Evolutionary conservation across 2,797 vertebrate genomes (phyloP).

Genomic region (Intellagama lesueurii): DNA sequence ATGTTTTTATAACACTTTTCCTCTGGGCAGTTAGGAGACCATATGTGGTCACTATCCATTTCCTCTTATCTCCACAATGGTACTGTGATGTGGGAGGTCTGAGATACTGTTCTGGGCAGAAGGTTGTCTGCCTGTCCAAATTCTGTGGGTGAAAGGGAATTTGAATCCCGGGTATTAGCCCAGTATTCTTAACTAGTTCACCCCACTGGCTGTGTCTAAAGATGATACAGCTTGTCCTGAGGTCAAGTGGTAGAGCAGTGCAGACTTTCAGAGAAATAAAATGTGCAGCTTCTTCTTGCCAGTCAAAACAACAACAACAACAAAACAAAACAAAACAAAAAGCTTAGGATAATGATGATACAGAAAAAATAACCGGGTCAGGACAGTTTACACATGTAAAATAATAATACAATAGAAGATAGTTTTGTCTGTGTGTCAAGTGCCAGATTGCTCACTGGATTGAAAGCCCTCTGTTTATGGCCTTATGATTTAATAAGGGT

Average conservation of each 20-base stretch:
- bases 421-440: background rate
- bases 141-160: background rate
- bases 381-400: background rate
- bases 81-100: background rate
- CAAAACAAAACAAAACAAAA: background rate
- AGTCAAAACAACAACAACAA: background rate
- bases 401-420: constrained; percentile 28
- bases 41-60: background rate
- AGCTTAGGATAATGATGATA: background rate
- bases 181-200: background rate
- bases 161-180: background rate
- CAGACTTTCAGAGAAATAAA: background rate
- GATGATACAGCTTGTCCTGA: background rate
- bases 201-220: background rate
- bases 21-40: background rate
- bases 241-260: background rate
- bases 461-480: constrained; percentile 16
- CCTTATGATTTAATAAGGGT: constrained; percentile 15
- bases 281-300: background rate
- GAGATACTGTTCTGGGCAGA: background rate
- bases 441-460: constrained; percentile 12
- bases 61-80: background rate
- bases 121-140: too few species aligned
- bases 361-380: background rate
- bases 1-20: background rate